phyloP scores from a whole-genome alignment of 2,797 vertebrate genomes.

The Ispidina picta region DNA sequence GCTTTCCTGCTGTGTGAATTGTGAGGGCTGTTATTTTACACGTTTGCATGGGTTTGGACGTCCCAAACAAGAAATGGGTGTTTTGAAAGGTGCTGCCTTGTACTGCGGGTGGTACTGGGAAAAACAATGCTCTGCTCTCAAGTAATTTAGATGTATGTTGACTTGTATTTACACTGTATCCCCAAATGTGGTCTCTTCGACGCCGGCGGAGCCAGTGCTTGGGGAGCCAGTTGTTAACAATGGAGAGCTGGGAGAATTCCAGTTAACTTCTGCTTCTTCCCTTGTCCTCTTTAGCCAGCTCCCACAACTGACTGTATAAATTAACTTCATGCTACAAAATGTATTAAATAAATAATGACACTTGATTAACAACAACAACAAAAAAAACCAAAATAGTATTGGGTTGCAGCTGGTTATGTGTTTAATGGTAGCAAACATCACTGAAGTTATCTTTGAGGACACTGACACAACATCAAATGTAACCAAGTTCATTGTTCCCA shows the following conservation, averaged over 20 bases:
- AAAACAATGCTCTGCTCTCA: not conserved
- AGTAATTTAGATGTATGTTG: not conserved
- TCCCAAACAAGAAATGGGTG: not conserved
- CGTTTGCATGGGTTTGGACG: not conserved
- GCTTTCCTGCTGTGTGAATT: not conserved
- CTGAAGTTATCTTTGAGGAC: not conserved
- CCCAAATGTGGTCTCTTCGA: not conserved
- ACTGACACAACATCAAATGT: not conserved
- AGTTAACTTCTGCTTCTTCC: not conserved
- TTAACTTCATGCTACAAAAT: not conserved
- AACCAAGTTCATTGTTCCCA: slow-evolving; percentile 4
- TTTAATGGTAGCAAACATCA: not conserved
- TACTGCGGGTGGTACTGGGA: not conserved
- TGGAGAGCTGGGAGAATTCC: not conserved
- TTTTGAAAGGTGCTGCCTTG: not conserved
- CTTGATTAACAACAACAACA: not conserved
- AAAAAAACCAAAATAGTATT: not conserved
- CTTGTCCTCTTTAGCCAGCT: not conserved
- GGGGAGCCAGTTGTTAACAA: not conserved
- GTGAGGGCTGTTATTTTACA: not conserved
- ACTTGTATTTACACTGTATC: not conserved
- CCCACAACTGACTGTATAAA: not conserved
- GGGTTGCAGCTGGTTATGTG: slow-evolving; percentile 1
- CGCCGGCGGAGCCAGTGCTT: not conserved
- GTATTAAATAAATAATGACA: not conserved